Conservation (phyloP, 2,888 invertebrate species). For the Trissolcus brochymenae region DNA sequence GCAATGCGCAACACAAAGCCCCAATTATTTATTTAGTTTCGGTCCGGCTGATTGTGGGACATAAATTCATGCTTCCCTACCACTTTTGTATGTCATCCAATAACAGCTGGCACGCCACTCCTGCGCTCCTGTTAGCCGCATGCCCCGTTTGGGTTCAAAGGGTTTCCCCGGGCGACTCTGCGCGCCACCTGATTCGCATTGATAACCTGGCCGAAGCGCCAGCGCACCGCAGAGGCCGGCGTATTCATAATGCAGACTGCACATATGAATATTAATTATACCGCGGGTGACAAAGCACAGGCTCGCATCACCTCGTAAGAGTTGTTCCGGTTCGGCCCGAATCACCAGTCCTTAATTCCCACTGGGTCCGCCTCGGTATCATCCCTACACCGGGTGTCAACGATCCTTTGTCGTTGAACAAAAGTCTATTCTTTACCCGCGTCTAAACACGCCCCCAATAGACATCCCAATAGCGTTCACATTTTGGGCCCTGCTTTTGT, state of each 20-base stretch:
- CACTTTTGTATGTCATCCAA: conserved; percentile 76
- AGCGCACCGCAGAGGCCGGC: conserved; percentile 34
- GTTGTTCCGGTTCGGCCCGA: conserved; percentile 62
- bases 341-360: conserved; percentile 66
- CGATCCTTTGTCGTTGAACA: no score
- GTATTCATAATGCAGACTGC: conserved; percentile 53
- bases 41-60: conserved; percentile 23
- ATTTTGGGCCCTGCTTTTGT: no score
- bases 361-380: conserved; percentile 20
- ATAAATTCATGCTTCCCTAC: conserved; percentile 73
- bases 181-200: conserved; percentile 10
- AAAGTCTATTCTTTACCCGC: no score
- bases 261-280: conserved; percentile 76
- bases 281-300: conserved; percentile 73
- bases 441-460: no score
- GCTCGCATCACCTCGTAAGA: conserved; percentile 67
- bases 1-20: neutral
- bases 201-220: conserved; percentile 19
- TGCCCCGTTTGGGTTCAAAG: conserved; percentile 67
- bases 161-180: conserved; percentile 58
- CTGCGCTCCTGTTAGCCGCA: conserved; percentile 69
- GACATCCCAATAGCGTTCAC: no score
- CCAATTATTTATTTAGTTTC: conserved; percentile 20
- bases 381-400: no score
- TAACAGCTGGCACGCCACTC: conserved; percentile 65